These are phyloP conservation scores for Torymus auratus DNA, from an alignment of 2,888 invertebrate genomes.

Conservation along the genomic window DNA sequence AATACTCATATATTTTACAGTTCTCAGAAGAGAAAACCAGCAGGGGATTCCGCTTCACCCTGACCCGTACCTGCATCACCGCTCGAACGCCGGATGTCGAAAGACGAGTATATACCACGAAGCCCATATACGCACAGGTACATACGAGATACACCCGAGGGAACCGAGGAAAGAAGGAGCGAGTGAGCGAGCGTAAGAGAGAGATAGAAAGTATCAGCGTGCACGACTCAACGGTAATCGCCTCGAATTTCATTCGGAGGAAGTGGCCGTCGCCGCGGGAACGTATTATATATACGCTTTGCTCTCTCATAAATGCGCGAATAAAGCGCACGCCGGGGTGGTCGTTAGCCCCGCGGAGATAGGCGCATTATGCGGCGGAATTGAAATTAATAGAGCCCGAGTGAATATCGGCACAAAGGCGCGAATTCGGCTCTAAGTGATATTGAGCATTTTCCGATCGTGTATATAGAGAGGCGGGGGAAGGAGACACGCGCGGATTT, in stretches of 20 bases:
- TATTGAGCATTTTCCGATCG: slow-evolving; percentile 25
- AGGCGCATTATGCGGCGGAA: slow-evolving; percentile 12
- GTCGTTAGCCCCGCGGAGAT: slow-evolving; percentile 4
- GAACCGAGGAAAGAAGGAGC: slow-evolving; percentile 3
- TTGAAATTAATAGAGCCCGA: slow-evolving; percentile 45
- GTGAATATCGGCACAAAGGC: slow-evolving; percentile 33
- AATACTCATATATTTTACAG: too few relatives aligned
- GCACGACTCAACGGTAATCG: slow-evolving; percentile 3
- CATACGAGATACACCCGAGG: not conserved
- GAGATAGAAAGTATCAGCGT: not conserved
- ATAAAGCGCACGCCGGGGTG: slow-evolving; percentile 20
- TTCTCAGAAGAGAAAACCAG: too few relatives aligned
- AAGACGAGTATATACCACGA: slow-evolving; percentile 10
- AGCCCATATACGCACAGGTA: not conserved
- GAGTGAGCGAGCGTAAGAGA: too few relatives aligned
- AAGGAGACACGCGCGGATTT: too few relatives aligned
- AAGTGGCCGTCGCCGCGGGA: slow-evolving; percentile 25
- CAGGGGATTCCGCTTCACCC: too few relatives aligned
- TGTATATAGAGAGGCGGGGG: too few relatives aligned
- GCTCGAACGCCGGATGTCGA: slow-evolving; percentile 21
- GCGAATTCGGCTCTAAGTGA: slow-evolving; percentile 19
- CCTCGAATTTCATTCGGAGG: slow-evolving; percentile 49
- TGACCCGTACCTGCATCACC: slow-evolving; percentile 8
- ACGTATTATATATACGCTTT: not conserved
- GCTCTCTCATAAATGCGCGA: not conserved